These are phyloP conservation scores for Rotaria sp. DNA, from an alignment of 2,888 invertebrate species.

Conservation along the genomic window DNA sequence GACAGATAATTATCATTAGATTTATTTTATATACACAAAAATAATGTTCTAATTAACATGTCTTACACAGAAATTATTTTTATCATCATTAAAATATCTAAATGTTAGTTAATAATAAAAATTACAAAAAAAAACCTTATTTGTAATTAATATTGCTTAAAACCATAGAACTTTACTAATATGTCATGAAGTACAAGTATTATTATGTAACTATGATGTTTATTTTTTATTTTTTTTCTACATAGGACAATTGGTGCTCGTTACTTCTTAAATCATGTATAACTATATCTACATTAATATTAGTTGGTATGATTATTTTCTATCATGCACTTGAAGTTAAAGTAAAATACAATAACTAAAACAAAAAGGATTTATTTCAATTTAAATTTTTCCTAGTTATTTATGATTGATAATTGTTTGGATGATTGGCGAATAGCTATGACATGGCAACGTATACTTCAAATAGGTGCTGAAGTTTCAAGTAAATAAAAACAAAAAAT, in stretches of 20 bases:
- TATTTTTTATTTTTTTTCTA: conserved; percentile 47
- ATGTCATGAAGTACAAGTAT: too few species aligned
- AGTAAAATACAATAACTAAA: conserved; percentile 62
- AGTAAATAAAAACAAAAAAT: neutral
- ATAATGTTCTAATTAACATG: too few species aligned
- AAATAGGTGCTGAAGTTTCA: conserved; percentile 59
- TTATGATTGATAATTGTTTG: conserved; percentile 99
- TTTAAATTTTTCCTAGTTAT: conserved; percentile 77
- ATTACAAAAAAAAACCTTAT: too few species aligned
- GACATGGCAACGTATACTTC: conserved; percentile 86
- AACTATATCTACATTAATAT: conserved; percentile 96
- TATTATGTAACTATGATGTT: too few species aligned
- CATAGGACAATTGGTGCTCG: conserved; percentile 90
- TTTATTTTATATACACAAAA: too few species aligned
- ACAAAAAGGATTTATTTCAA: neutral
- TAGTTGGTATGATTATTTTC: conserved; percentile 95
- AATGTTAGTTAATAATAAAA: too few species aligned
- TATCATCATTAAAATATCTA: too few species aligned
- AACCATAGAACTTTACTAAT: too few species aligned
- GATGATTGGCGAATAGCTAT: conserved; percentile 99
- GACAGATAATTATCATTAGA: too few species aligned
- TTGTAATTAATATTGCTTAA: too few species aligned
- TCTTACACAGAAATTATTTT: too few species aligned
- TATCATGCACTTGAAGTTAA: conserved; percentile 99
- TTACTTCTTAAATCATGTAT: conserved; percentile 95